Evolutionary conservation across 2,888 invertebrate species (phyloP).

Genomic region (Norana najaformis): DNA sequence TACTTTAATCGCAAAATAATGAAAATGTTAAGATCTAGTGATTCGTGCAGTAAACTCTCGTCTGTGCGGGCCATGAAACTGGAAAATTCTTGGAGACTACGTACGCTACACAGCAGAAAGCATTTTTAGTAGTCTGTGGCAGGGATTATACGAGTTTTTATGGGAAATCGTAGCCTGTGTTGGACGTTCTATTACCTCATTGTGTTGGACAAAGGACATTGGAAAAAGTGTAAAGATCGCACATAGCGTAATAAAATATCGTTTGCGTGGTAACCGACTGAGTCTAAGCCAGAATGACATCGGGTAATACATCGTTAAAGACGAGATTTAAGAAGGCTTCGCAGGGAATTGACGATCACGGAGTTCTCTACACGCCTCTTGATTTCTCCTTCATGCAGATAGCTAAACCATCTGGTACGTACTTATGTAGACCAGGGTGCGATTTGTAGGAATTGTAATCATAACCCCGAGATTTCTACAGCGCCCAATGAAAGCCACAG

Average conservation of each 20-base stretch:
- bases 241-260: neutral
- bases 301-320: neutral
- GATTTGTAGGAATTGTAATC: too few relatives aligned
- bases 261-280: too few relatives aligned
- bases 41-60: neutral
- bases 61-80: neutral
- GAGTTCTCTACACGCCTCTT: slow-evolving; percentile 13
- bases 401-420: neutral
- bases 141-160: too few relatives aligned
- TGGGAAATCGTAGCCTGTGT: too few relatives aligned
- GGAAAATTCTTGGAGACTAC: neutral
- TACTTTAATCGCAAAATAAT: neutral
- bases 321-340: neutral
- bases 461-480: too few relatives aligned
- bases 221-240: too few relatives aligned
- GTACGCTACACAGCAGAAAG: neutral
- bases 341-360: neutral
- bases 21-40: neutral
- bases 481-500: too few relatives aligned
- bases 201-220: too few relatives aligned
- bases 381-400: slow-evolving; percentile 1
- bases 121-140: neutral
- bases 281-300: neutral
- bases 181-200: too few relatives aligned
- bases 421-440: too few relatives aligned